These are phyloP conservation scores for Papilio demoleus DNA, from an alignment of 2,888 invertebrate genomes.

Conservation along the genomic window DNA sequence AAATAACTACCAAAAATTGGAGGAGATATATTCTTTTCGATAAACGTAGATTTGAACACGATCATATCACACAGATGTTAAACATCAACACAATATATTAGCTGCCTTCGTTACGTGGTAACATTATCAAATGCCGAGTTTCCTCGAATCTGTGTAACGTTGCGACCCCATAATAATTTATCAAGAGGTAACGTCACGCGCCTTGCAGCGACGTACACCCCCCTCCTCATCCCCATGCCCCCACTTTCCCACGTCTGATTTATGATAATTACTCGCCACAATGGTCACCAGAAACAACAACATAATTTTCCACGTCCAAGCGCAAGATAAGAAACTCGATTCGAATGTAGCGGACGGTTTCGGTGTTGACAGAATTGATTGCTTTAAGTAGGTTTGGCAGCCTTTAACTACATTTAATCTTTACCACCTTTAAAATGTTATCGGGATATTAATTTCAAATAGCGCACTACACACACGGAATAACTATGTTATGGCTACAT, in stretches of 20 bases:
- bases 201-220: slow-evolving; percentile 27
- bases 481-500: no score
- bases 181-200: slow-evolving; percentile 33
- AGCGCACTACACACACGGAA: slow-evolving; percentile 12
- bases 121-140: slow-evolving; percentile 27
- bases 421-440: slow-evolving; percentile 22
- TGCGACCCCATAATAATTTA: slow-evolving; percentile 31
- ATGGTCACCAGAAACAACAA: slow-evolving; percentile 40
- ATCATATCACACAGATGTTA: background rate
- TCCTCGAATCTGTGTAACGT: slow-evolving; percentile 29
- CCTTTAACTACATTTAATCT: slow-evolving; percentile 27
- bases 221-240: background rate
- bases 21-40: no score
- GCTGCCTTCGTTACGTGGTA: slow-evolving; percentile 16
- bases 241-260: slow-evolving; percentile 38
- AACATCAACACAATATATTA: slow-evolving; percentile 7
- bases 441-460: slow-evolving; percentile 27
- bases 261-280: slow-evolving; percentile 40
- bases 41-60: background rate
- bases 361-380: slow-evolving; percentile 37
- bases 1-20: no score
- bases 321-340: slow-evolving; percentile 37
- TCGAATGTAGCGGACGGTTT: slow-evolving; percentile 22
- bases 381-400: slow-evolving; percentile 33
- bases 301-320: slow-evolving; percentile 40